phyloP scores from a whole-genome alignment of 2,113 vertebrate genomes.

The Myodes glareolus region DNA sequence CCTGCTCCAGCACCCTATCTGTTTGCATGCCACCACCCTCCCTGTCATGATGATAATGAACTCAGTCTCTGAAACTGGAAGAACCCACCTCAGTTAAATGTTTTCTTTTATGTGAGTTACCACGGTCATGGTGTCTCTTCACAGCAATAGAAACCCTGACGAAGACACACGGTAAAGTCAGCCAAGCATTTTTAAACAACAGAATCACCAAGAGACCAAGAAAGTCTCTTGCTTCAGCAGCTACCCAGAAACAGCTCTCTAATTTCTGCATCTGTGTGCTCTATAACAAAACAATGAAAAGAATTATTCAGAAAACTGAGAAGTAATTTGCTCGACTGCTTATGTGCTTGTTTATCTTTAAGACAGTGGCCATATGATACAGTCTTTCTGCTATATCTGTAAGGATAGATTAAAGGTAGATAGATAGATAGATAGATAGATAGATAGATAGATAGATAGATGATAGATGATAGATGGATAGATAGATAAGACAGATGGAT shows the following conservation, averaged over 20 bases:
- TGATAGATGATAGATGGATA: not conserved
- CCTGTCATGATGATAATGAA: not conserved
- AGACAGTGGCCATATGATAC: not conserved
- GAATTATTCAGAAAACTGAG: not conserved
- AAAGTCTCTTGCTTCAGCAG: not conserved
- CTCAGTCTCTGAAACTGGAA: not conserved
- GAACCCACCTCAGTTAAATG: not conserved
- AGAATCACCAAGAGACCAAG: not conserved
- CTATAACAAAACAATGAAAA: not conserved
- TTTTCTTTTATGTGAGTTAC: not conserved
- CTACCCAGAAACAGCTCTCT: not conserved
- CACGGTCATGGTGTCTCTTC: not conserved
- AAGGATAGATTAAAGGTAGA: not conserved
- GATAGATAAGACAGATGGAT: not conserved
- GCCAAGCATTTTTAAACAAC: not conserved
- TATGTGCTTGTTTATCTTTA: not conserved
- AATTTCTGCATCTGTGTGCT: not conserved
- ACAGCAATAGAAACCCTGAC: not conserved
- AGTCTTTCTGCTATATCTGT: not conserved
- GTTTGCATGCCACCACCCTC: not conserved
- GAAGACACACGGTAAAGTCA: not conserved
- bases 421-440: not conserved
- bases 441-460: not conserved
- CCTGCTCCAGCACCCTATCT: not conserved
- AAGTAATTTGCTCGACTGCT: not conserved